Conservation (phyloP, 2,113 vertebrate genomes). For the Neolamprologus caudopunctatus region DNA sequence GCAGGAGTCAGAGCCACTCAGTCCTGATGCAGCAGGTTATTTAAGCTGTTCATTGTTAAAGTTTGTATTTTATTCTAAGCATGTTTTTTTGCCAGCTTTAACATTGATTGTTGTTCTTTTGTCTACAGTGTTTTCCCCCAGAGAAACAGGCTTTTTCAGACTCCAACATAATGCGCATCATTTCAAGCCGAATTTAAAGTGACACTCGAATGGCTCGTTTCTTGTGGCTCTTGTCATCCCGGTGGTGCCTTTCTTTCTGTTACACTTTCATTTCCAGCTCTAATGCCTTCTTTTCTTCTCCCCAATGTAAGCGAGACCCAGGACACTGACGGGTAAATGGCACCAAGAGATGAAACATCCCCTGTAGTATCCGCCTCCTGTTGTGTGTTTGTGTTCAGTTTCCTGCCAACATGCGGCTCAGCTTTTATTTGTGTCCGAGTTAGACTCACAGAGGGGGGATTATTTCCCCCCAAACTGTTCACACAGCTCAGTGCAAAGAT, state of each 20-base stretch:
- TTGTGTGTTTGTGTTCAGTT: not conserved
- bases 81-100: not conserved
- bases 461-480: not conserved
- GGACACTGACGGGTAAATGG: slow-evolving; percentile 80
- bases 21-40: not conserved
- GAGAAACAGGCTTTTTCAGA: not conserved
- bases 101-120: not conserved
- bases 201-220: not conserved
- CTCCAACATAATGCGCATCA: not conserved
- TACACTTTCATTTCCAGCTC: not conserved
- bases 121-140: not conserved
- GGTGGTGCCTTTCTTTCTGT: not conserved
- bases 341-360: not conserved
- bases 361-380: not conserved
- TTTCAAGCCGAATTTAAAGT: not conserved
- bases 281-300: slow-evolving; percentile 5
- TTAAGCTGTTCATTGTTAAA: not conserved
- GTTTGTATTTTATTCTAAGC: not conserved
- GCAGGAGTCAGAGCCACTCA: not conserved
- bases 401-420: not conserved
- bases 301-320: slow-evolving; percentile 76
- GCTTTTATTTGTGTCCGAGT: not conserved
- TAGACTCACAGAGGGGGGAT: not conserved
- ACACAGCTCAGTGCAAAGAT: not conserved
- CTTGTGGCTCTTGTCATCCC: not conserved